phyloP scores from a whole-genome alignment of 2,888 invertebrate species.

The Drosophila nr. perissopoda region DNA sequence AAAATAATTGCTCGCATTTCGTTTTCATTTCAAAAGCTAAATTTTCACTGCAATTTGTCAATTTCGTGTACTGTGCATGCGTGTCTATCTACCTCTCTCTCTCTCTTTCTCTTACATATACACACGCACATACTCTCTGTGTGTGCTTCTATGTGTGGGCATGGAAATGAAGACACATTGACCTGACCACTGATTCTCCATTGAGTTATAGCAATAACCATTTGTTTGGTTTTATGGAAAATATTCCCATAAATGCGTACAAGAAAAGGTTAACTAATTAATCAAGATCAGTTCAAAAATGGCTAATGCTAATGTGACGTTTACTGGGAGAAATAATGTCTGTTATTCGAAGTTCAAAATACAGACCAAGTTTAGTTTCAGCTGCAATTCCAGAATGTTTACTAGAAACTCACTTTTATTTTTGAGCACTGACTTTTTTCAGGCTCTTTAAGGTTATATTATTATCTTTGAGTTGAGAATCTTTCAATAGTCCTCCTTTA shows the following conservation, averaged over 20 bases:
- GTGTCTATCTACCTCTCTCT: slow-evolving; percentile 23
- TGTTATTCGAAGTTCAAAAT: neutral
- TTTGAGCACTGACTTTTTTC: neutral
- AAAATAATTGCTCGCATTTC: slow-evolving; percentile 80
- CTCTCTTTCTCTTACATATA: slow-evolving; percentile 5
- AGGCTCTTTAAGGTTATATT: neutral
- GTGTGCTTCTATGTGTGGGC: slow-evolving; percentile 16
- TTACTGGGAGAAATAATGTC: neutral
- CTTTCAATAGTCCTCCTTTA: neutral
- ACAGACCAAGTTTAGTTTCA: neutral
- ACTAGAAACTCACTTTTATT: neutral
- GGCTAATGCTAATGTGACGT: neutral
- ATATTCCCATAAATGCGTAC: neutral
- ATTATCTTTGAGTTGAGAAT: neutral
- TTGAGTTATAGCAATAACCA: slow-evolving; percentile 13
- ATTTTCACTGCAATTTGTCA: slow-evolving; percentile 75
- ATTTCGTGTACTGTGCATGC: slow-evolving; percentile 55
- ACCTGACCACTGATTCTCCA: slow-evolving; percentile 54
- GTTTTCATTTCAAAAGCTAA: slow-evolving; percentile 65
- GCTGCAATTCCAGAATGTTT: neutral
- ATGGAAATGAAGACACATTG: slow-evolving; percentile 45
- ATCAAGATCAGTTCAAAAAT: neutral
- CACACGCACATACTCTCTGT: slow-evolving; percentile 18
- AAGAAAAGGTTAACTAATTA: neutral
- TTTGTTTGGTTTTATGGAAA: neutral